Evolutionary conservation across 2,113 vertebrate genomes (phyloP).

Genomic region (Crotalus horridus): DNA sequence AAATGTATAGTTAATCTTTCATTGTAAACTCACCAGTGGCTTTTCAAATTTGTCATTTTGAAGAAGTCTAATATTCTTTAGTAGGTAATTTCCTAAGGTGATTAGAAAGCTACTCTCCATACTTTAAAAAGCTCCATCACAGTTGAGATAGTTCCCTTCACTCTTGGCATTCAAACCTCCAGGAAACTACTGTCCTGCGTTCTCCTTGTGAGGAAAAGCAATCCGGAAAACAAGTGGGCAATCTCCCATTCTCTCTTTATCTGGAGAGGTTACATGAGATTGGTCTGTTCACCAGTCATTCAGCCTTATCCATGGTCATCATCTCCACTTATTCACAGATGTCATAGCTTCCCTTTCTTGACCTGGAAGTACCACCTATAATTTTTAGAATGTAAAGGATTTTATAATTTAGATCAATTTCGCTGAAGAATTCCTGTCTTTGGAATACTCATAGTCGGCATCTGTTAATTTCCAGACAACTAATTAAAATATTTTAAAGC

Average conservation of each 20-base stretch:
- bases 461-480: constrained; percentile 55
- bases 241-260: background rate
- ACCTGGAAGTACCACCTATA: background rate
- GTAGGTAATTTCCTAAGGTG: background rate
- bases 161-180: background rate
- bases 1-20: background rate
- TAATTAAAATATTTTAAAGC: constrained; percentile 66
- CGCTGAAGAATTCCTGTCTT: background rate
- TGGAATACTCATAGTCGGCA: constrained; percentile 38
- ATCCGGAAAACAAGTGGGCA: background rate
- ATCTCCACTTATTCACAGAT: background rate
- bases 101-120: background rate
- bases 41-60: background rate
- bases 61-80: background rate
- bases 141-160: background rate
- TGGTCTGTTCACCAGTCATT: background rate
- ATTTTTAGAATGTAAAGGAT: background rate
- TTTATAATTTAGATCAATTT: background rate
- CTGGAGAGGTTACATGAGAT: background rate
- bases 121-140: background rate
- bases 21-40: background rate
- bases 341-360: background rate
- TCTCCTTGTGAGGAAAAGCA: background rate
- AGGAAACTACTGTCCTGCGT: background rate
- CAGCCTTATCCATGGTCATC: background rate